These are phyloP conservation scores for Ophiodon elongatus DNA, from an alignment of 2,113 vertebrate genomes.

Conservation along the genomic window DNA sequence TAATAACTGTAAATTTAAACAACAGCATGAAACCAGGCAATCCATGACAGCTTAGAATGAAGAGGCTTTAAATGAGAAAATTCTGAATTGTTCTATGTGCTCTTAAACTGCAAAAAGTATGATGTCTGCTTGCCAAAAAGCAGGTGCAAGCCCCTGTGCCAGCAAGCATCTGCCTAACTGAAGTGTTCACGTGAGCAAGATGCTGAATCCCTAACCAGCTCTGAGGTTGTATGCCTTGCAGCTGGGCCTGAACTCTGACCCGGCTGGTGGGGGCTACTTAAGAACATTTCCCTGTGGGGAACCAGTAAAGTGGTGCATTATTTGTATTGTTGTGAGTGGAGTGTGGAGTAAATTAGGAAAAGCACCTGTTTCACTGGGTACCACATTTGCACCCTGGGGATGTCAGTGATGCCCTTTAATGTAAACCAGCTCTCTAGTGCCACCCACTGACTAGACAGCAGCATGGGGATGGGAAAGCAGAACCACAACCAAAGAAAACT, in stretches of 20 bases:
- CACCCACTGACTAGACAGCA: conserved; percentile 67
- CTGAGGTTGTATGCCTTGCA: conserved; percentile 25
- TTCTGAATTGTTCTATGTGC: background rate
- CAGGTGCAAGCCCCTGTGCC: conserved; percentile 61
- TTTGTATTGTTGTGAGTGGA: conserved; percentile 58
- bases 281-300: conserved; percentile 24
- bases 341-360: conserved; percentile 41
- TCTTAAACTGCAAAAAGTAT: background rate
- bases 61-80: background rate
- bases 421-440: conserved; percentile 66
- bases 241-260: conserved; percentile 73
- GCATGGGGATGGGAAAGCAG: background rate
- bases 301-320: conserved; percentile 68
- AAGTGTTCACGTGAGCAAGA: conserved; percentile 30
- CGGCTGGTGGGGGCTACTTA: conserved; percentile 36
- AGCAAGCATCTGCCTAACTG: conserved; percentile 42
- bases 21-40: background rate
- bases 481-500: background rate
- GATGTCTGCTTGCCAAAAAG: conserved; percentile 27
- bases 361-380: conserved; percentile 75
- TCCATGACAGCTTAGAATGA: background rate
- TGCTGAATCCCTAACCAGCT: conserved; percentile 49
- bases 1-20: conserved; percentile 1
- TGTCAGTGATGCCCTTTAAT: conserved; percentile 39
- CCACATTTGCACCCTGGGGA: conserved; percentile 43